These are phyloP conservation scores for Leptestheria dahalacensis DNA, from an alignment of 1,140 invertebrate genomes.

Conservation along the genomic window DNA sequence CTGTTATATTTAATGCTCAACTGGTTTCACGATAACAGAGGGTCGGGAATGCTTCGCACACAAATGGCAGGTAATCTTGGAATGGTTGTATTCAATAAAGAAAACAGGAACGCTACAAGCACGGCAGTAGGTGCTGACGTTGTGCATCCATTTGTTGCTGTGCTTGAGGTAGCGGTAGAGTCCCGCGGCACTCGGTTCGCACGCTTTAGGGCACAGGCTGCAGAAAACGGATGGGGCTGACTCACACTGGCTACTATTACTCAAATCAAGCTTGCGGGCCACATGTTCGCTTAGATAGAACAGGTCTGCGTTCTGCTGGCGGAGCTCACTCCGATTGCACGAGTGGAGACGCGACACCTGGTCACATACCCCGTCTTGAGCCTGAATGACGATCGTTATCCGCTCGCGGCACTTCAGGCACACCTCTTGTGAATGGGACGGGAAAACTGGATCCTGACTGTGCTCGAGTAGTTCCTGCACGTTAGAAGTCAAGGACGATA, in stretches of 20 bases:
- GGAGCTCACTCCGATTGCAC: neutral
- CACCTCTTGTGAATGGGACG: neutral
- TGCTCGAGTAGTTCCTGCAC: neutral
- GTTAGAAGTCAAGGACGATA: neutral
- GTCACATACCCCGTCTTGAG: neutral
- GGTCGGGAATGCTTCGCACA: neutral
- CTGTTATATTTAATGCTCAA: too few species aligned
- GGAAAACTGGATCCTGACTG: neutral
- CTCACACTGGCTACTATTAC: neutral
- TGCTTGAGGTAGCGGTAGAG: neutral
- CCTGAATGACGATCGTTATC: neutral
- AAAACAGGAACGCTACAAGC: neutral
- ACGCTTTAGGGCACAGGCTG: neutral
- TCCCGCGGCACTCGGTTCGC: neutral
- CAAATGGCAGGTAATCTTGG: neutral
- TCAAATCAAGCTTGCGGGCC: neutral
- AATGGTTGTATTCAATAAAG: neutral
- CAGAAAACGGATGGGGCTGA: neutral
- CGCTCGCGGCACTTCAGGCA: neutral
- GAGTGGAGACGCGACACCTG: slow-evolving; percentile 2
- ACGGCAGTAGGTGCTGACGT: neutral
- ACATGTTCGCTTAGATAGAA: neutral
- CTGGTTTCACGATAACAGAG: neutral
- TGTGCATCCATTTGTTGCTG: neutral
- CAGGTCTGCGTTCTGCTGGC: slow-evolving; percentile 8